A percentile compares a stretch with the other conserved stretches of the same genome.
phyloP scores from a whole-genome alignment of 2,797 vertebrate species.

The Streptopelia turtur region DNA sequence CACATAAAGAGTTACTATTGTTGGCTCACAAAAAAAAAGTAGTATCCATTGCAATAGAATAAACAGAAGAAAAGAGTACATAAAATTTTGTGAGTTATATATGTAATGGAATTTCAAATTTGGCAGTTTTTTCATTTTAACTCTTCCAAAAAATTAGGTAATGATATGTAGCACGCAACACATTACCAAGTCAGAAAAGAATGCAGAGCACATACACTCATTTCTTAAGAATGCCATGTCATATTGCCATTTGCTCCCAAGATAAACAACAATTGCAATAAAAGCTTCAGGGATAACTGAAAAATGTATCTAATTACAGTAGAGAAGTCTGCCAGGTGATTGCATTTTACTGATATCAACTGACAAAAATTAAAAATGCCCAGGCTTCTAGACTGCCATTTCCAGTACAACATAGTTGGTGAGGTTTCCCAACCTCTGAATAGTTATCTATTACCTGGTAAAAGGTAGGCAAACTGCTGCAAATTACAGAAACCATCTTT shows the following conservation, averaged over 20 bases:
- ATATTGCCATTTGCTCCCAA: constrained; percentile 14
- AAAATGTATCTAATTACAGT: neutral
- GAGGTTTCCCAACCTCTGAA: neutral
- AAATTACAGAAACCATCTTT: neutral
- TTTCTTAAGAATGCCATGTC: constrained; percentile 15
- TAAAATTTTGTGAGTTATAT: neutral
- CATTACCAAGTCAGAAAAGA: constrained; percentile 26
- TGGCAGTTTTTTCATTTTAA: neutral
- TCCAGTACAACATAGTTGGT: neutral
- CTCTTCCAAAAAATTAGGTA: neutral
- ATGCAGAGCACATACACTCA: constrained; percentile 3
- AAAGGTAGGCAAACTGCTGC: neutral
- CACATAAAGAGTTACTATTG: neutral
- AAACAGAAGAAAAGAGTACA: neutral
- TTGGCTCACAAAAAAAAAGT: neutral
- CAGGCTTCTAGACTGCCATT: neutral
- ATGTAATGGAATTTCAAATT: neutral
- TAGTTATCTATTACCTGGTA: neutral
- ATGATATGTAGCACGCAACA: neutral
- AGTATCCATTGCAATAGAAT: neutral
- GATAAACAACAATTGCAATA: neutral
- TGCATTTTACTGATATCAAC: constrained; percentile 16
- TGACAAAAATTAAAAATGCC: neutral
- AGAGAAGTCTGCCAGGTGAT: constrained; percentile 5
- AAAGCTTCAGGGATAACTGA: constrained; percentile 26